Percentiles rank a stretch among this genome's conserved stretches.
Conservation (phyloP, 1,140 invertebrate species). For the Coptotermes formosanus region DNA sequence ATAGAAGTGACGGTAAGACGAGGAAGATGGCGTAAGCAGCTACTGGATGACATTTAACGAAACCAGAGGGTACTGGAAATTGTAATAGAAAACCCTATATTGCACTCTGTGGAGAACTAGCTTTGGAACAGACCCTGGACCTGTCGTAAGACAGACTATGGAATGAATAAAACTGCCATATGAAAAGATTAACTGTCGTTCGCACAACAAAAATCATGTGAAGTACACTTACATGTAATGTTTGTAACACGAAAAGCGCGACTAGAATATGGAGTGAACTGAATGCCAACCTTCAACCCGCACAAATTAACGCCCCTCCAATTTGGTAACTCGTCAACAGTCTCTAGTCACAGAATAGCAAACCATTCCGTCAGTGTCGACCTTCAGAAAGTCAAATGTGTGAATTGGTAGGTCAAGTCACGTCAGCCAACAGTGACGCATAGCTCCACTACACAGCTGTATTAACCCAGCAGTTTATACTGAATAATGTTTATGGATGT, state of each 20-base stretch:
- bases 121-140: too few relatives aligned
- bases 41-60: too few relatives aligned
- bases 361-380: background rate
- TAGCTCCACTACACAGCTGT: background rate
- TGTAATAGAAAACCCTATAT: too few relatives aligned
- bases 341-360: background rate
- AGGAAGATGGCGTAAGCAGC: too few relatives aligned
- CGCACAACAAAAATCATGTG: too few relatives aligned
- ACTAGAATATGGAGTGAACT: background rate
- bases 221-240: too few relatives aligned
- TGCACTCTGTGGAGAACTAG: too few relatives aligned
- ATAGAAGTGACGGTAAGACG: too few relatives aligned
- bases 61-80: too few relatives aligned
- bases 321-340: background rate
- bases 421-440: background rate
- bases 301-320: background rate
- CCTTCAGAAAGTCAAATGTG: constrained; percentile 12
- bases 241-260: background rate
- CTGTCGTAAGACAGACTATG: too few relatives aligned
- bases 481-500: background rate
- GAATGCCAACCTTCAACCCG: background rate
- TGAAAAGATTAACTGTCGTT: too few relatives aligned
- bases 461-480: background rate
- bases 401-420: constrained; percentile 15
- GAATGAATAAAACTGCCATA: too few relatives aligned